These are phyloP conservation scores for Psittacula derbiana DNA, from an alignment of 2,797 vertebrate genomes.

Conservation along the genomic window DNA sequence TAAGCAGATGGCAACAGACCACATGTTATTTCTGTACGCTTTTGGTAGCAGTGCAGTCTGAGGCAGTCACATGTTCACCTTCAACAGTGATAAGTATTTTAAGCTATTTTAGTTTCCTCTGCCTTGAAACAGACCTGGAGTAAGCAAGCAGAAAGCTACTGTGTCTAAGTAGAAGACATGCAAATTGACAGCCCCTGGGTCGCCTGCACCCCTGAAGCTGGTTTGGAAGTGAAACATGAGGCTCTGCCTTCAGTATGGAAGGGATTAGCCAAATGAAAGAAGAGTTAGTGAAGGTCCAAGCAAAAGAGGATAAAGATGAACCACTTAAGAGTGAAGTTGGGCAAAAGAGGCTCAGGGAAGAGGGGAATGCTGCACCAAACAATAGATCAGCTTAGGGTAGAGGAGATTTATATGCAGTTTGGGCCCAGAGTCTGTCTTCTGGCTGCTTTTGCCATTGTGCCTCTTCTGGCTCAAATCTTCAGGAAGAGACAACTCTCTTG, in stretches of 20 bases:
- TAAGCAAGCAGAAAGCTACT: background rate
- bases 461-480: background rate
- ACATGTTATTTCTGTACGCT: conserved; percentile 42
- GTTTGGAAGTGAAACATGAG: background rate
- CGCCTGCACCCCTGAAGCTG: background rate
- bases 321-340: background rate
- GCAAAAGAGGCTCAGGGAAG: background rate
- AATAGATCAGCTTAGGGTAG: background rate
- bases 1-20: conserved; percentile 63
- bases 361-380: background rate
- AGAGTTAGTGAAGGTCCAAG: background rate
- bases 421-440: background rate
- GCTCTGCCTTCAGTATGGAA: background rate
- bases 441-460: background rate
- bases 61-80: conserved; percentile 48
- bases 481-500: background rate
- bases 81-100: background rate
- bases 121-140: conserved; percentile 20
- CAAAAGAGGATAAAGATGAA: background rate
- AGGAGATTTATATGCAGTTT: background rate
- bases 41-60: background rate
- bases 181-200: background rate
- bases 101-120: conserved; percentile 33
- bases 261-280: background rate
- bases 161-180: background rate